Evolutionary conservation across 2,113 vertebrate genomes (phyloP).

Genomic region (Desmodus rotundus): DNA sequence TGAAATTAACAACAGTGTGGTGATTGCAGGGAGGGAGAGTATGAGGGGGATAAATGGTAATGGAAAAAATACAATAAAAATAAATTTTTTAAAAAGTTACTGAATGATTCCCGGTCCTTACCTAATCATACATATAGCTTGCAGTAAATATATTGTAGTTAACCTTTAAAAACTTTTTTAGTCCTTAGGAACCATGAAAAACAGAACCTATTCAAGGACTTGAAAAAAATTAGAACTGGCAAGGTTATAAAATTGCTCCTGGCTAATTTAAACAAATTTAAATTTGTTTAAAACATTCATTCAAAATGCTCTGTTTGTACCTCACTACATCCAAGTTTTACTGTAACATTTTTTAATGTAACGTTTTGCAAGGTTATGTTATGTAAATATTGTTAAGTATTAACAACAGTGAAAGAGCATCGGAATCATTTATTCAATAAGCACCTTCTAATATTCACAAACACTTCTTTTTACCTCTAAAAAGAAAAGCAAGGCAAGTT

Average conservation of each 20-base stretch:
- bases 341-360: neutral
- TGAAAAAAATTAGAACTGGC: neutral
- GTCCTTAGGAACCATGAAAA: neutral
- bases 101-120: neutral
- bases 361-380: neutral
- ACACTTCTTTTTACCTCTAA: neutral
- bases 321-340: neutral
- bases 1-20: too few species aligned
- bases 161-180: neutral
- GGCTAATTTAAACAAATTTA: conserved; percentile 2
- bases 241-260: neutral
- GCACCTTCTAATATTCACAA: neutral
- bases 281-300: neutral
- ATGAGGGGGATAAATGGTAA: too few species aligned
- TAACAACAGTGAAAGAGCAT: neutral
- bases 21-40: too few species aligned
- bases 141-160: neutral
- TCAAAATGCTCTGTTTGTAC: neutral
- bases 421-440: neutral
- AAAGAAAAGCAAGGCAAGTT: conserved; percentile 11
- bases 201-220: neutral
- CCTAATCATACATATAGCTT: neutral
- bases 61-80: too few species aligned
- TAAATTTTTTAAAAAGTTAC: neutral
- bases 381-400: neutral